Evolutionary conservation across 2,797 vertebrate species (phyloP).

Genomic region (Galagoides demidoff): DNA sequence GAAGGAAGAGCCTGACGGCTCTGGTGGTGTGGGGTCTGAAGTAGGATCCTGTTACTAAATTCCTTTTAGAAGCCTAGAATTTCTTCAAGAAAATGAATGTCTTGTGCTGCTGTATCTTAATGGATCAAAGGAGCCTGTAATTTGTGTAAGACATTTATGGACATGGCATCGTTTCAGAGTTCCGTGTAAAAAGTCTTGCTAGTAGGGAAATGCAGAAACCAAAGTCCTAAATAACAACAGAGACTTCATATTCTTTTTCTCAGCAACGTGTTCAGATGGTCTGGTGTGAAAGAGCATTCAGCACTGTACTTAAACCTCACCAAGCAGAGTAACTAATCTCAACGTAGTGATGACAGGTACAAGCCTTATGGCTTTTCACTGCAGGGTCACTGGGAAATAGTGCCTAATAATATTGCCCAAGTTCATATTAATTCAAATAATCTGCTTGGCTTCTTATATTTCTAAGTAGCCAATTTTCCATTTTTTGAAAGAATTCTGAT

Average conservation of each 20-base stretch:
- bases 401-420: background rate
- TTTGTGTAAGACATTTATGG: constrained; percentile 74
- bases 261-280: constrained; percentile 61
- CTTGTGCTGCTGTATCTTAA: constrained; percentile 71
- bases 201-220: constrained; percentile 35
- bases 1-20: constrained; percentile 71
- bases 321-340: constrained; percentile 75
- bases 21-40: constrained; percentile 73
- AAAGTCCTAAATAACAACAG: constrained; percentile 68
- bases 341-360: constrained; percentile 80
- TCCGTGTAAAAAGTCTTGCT: constrained; percentile 64
- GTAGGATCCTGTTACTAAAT: constrained; percentile 82
- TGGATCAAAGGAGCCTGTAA: constrained; percentile 73
- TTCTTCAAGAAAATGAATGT: constrained; percentile 79
- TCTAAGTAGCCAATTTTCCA: constrained; percentile 20
- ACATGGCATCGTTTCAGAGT: constrained; percentile 55
- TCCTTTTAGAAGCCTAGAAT: constrained; percentile 79
- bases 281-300: constrained; percentile 78
- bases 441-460: constrained; percentile 44
- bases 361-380: constrained; percentile 78
- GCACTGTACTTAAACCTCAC: constrained; percentile 70
- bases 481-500: background rate
- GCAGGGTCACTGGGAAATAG: constrained; percentile 55
- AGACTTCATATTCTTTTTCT: constrained; percentile 78
- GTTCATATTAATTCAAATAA: background rate